Conservation (phyloP, 2,113 vertebrate genomes). For the Mormoops blainvillei region DNA sequence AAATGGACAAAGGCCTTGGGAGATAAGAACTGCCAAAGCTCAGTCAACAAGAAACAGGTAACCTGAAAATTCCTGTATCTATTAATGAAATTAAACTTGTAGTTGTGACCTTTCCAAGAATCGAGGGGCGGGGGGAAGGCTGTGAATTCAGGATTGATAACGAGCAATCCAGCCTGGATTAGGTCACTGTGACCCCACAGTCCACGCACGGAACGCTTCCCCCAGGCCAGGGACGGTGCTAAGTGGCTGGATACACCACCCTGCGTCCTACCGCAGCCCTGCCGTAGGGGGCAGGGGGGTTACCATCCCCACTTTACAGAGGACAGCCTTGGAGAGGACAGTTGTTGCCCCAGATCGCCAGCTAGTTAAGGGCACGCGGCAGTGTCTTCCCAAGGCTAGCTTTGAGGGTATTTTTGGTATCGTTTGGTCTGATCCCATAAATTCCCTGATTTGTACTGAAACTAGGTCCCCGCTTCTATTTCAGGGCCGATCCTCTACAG, state of each 20-base stretch:
- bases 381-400: background rate
- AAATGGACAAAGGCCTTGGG: too few species aligned
- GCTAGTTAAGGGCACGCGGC: background rate
- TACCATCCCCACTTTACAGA: background rate
- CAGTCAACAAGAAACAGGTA: background rate
- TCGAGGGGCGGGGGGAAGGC: too few species aligned
- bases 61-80: background rate
- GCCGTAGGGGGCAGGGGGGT: too few species aligned
- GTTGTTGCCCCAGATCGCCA: background rate
- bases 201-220: background rate
- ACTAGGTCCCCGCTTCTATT: background rate
- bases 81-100: background rate
- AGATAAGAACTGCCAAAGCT: background rate
- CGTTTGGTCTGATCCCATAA: background rate
- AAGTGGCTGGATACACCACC: rapidly evolving
- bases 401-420: background rate
- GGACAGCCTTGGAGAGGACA: background rate
- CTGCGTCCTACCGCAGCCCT: too few species aligned
- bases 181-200: background rate
- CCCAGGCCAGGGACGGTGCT: rapidly evolving
- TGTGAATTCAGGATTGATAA: background rate
- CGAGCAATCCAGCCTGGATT: background rate
- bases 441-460: background rate
- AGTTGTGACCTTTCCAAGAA: background rate
- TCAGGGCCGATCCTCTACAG: background rate